Percentiles rank a stretch among this genome's conserved stretches.
Evolutionary conservation across 2,888 invertebrate genomes (phyloP).

Genomic region (Drosophila affinis): DNA sequence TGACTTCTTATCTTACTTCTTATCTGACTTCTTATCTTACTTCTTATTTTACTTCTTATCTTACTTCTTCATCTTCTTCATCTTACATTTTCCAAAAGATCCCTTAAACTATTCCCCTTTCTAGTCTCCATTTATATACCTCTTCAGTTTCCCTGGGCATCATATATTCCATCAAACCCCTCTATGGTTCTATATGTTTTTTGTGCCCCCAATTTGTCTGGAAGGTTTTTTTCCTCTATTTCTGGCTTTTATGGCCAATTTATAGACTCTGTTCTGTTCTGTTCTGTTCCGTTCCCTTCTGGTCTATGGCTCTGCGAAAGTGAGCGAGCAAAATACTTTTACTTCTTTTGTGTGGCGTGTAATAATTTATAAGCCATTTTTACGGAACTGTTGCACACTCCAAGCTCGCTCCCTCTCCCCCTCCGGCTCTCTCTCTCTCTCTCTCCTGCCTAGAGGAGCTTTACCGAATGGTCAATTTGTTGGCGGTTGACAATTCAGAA

Average conservation of each 20-base stretch:
- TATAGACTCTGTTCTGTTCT: constrained; percentile 45
- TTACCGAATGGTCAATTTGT: constrained; percentile 42
- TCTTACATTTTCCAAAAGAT: too few relatives aligned
- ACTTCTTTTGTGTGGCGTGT: constrained; percentile 38
- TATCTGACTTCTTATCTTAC: too few relatives aligned
- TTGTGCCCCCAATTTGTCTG: constrained; percentile 32
- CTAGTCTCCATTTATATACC: not conserved
- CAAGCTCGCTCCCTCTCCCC: not conserved
- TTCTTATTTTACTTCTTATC: too few relatives aligned
- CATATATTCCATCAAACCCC: not conserved
- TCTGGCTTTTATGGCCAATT: constrained; percentile 54
- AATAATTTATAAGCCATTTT: constrained; percentile 64
- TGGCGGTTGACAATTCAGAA: not conserved
- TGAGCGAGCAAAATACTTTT: constrained; percentile 42
- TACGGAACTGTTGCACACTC: constrained; percentile 33
- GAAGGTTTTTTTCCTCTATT: constrained; percentile 22
- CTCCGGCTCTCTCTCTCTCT: too few relatives aligned
- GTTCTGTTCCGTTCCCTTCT: too few relatives aligned
- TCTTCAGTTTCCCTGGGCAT: constrained; percentile 11
- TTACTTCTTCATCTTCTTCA: too few relatives aligned
- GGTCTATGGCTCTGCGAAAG: constrained; percentile 29
- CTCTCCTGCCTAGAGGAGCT: not conserved
- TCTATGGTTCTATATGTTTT: constrained; percentile 18
- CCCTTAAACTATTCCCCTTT: not conserved
- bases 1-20: too few relatives aligned